Evolutionary conservation across 2,888 invertebrate genomes (phyloP), one percentile per base, ranked within the genome.

Genomic region (Callyntrura guangdongensis): DNA sequence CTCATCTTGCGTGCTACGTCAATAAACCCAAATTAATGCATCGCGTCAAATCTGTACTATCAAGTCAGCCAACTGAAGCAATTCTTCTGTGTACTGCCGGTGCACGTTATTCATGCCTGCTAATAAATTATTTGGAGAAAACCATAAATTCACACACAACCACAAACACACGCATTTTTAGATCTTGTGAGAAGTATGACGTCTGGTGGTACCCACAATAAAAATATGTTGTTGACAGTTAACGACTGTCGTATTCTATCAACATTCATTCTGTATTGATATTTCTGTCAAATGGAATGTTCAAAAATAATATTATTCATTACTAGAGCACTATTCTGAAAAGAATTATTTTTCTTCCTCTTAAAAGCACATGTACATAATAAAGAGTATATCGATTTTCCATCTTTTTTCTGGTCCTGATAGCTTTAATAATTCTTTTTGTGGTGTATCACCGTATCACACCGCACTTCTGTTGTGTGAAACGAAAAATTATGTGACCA

Each of bases 151-250:
- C 56, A 25, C 74, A 47, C 74, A 17, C 22, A 49, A n/a, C n/a
- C n/a, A n/a, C n/a, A n/a, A n/a, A n/a, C n/a, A n/a, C n/a, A n/a
- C n/a, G n/a, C 49, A 9, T 45, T n/a, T 49, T 20, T 47, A 0
- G 14, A 72, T 49, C 49, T 6, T 22, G 67, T 67, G 64, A n/a
- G 59, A 25, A 36, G 4, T 49, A 79, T 4, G 47, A n/a, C 72
- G 45, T 79, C 59, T 67, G n/a, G n/a, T n/a, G n/a, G n/a, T 36
- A 36, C 12, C 12, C 61, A 25, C 61, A 88, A 82, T 82, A 45
- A 36, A 56, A 88, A 88, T 53, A 72, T 88, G 82, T 47, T 64
- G 64, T 14, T 88, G 88, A 88, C 88, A 88, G 88, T 56, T 53
- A n/a, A n/a, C n/a, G 49, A 77, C 25, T 47, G 74, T 74, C 49